phyloP scores from a whole-genome alignment of 2,888 invertebrate genomes.

The Sarcophaga variegata region DNA sequence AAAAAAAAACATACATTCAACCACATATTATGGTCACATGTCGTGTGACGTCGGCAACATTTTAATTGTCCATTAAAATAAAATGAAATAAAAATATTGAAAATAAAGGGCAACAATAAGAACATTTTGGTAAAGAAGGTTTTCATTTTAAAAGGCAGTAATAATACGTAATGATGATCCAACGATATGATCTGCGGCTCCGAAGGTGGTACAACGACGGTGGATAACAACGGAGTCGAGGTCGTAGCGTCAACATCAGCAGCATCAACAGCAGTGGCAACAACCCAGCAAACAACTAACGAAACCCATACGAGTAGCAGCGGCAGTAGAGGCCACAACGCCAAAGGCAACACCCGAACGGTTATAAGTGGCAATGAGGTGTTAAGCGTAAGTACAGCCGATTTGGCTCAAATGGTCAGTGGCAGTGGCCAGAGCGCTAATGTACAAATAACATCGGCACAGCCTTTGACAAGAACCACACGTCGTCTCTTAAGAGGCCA shows the following conservation, averaged over 20 bases:
- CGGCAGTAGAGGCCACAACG: background rate
- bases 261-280: slow-evolving; percentile 64
- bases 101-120: slow-evolving; percentile 81
- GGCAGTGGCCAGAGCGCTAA: slow-evolving; percentile 71
- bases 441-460: slow-evolving; percentile 67
- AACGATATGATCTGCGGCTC: slow-evolving; percentile 81
- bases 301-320: slow-evolving; percentile 21
- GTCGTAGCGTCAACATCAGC: slow-evolving; percentile 68
- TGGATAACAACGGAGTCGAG: slow-evolving; percentile 66
- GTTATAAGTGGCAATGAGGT: slow-evolving; percentile 67
- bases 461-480: slow-evolving; percentile 56
- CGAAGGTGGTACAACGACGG: slow-evolving; percentile 70
- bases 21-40: background rate
- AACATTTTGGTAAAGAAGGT: slow-evolving; percentile 83
- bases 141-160: slow-evolving; percentile 82
- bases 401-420: slow-evolving; percentile 66
- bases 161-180: slow-evolving; percentile 83
- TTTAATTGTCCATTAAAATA: slow-evolving; percentile 11
- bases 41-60: slow-evolving; percentile 11
- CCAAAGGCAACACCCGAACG: slow-evolving; percentile 27
- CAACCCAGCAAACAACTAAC: slow-evolving; percentile 67
- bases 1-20: slow-evolving; percentile 37
- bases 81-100: background rate
- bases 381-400: slow-evolving; percentile 66
- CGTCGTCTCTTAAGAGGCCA: slow-evolving; percentile 78